Percentiles rank a stretch among this genome's conserved stretches.
These are phyloP conservation scores for Stegodyphus mimosarum DNA, from an alignment of 1,140 invertebrate species.

Conservation along the genomic window DNA sequence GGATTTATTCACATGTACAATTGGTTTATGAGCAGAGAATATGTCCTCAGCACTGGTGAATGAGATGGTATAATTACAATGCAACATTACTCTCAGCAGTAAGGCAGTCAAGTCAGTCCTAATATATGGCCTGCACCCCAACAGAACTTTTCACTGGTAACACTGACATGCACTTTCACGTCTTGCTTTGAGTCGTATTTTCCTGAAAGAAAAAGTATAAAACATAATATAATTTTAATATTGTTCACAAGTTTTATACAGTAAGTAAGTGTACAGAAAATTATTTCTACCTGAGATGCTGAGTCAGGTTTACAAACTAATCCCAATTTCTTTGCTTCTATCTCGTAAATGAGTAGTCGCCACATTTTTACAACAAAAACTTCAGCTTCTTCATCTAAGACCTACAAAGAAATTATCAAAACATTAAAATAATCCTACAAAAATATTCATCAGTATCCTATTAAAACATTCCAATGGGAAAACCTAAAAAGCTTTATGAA, in stretches of 20 bases:
- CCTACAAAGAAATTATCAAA: constrained; percentile 74
- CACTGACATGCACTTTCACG: constrained; percentile 10
- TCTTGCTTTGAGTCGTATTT: constrained; percentile 30
- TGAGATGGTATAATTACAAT: constrained; percentile 59
- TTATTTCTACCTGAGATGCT: constrained; percentile 18
- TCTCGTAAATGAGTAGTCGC: constrained; percentile 98
- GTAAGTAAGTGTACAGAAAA: not conserved
- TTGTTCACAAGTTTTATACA: not conserved
- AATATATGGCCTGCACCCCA: not conserved
- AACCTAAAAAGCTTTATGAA: too few relatives aligned
- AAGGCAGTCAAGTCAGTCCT: not conserved
- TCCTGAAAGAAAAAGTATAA: constrained; percentile 14
- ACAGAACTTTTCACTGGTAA: not conserved
- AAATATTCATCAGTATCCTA: too few relatives aligned
- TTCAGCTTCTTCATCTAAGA: constrained; percentile 98
- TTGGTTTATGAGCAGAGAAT: constrained; percentile 26
- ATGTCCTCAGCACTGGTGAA: not conserved
- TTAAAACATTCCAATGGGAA: too few relatives aligned
- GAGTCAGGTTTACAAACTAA: constrained; percentile 56
- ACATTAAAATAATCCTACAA: not conserved
- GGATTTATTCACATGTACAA: constrained; percentile 46
- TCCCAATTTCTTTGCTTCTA: constrained; percentile 91
- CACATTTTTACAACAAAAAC: constrained; percentile 99
- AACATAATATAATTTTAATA: not conserved
- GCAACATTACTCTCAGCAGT: not conserved